Conservation (phyloP, 2,888 invertebrate species). For the Byasa hedistus region DNA sequence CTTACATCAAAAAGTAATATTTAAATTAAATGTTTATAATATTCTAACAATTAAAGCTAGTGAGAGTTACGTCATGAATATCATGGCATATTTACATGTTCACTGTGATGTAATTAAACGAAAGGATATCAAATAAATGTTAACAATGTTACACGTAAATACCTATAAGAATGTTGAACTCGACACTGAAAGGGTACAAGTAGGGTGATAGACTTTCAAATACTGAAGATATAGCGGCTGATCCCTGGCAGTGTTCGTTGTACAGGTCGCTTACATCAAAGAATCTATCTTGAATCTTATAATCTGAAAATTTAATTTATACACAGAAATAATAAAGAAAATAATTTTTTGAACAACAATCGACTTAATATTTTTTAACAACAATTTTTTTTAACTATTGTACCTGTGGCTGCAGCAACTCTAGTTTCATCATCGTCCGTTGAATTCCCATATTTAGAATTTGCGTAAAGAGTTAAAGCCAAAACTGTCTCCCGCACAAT, state of each 20-base stretch:
- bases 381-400: not conserved
- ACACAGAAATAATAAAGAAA: not conserved
- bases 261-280: conserved; percentile 63
- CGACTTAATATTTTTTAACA: too few relatives aligned
- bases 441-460: conserved; percentile 48
- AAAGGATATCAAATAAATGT: not conserved
- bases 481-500: conserved; percentile 87
- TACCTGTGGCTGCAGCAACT: conserved; percentile 11
- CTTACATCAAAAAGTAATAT: too few relatives aligned
- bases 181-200: conserved; percentile 89
- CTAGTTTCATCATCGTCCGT: conserved; percentile 10
- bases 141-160: conserved; percentile 33
- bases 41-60: too few relatives aligned
- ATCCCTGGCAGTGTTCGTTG: conserved; percentile 69
- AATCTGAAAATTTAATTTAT: conserved; percentile 23
- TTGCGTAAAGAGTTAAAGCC: conserved; percentile 77
- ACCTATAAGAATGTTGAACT: conserved; percentile 89
- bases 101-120: not conserved
- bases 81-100: not conserved
- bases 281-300: conserved; percentile 34
- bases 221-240: conserved; percentile 68
- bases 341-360: too few relatives aligned
- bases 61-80: not conserved
- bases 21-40: too few relatives aligned
- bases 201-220: conserved; percentile 85